Evolutionary conservation across 2,888 invertebrate species (phyloP), one percentile per base, ranked within the genome.

Genomic region (Seira sanloemensis): DNA sequence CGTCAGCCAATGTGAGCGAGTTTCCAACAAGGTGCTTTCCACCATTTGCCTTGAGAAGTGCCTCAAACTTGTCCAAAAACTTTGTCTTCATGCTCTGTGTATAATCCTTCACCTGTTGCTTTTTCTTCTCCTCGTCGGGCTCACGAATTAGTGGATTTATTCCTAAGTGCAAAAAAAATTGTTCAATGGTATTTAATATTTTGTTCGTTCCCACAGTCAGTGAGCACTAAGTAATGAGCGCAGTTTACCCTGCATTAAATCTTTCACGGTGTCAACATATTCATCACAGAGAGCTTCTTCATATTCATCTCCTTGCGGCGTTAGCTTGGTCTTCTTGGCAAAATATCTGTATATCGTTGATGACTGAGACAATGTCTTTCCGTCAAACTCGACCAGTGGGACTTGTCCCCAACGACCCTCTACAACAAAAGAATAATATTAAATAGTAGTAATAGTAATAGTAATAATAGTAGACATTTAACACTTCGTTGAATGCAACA

Each of bases 1-100:
- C 92, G 88, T 94, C 94, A 9, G 85, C 85, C 86, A 85, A 86
- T 2, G 85, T 84, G 21, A 86, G 50, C 21, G 27, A 23, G 1
- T 79, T 79, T 7, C 86, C 86, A 4, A 86, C 85, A 12, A 85
- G 18, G 18, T 69, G 37, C n/a, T 79, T 73, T 1, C 84, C 82
- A 18, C 74, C 84, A 74, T 86, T 86, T 1, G 21, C 21, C 25
- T 85, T 50, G 7, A 85, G 7, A 19, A 85, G 68, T 26, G 37
- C 21, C 0, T 81, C 67, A 67, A 84, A 86, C 27, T 75, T 81
- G 16, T 18, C 5, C 9, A 86, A 25, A 65, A 25, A 93, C 92
- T 93, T 93, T 93, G 27, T 62, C n/a, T 73, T 66, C 1, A 19
- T n/a, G 4, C 26, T 46, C 19, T 4, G 26, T 1, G 12, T 7